Percentiles rank a stretch among this genome's conserved stretches.
phyloP scores from a whole-genome alignment of 2,113 vertebrate species.

The Strix aluco region DNA sequence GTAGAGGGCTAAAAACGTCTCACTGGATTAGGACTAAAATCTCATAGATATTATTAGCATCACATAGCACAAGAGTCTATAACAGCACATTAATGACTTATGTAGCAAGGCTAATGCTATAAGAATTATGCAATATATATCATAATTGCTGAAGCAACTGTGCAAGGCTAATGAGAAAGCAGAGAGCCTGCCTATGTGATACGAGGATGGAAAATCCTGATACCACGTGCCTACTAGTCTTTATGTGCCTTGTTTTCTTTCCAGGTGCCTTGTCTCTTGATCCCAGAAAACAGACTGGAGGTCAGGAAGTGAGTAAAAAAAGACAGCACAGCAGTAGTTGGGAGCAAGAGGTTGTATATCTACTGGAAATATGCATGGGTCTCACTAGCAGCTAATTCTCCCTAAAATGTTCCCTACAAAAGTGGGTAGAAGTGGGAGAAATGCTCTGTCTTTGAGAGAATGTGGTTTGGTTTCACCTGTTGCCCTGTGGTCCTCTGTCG shows the following conservation, averaged over 20 bases:
- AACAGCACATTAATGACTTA: constrained; percentile 32
- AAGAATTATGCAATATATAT: constrained; percentile 5
- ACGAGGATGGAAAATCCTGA: neutral
- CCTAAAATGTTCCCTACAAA: neutral
- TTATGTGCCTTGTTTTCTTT: neutral
- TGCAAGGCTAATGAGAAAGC: neutral
- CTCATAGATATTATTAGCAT: constrained; percentile 13
- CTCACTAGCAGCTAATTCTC: neutral
- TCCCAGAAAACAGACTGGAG: neutral
- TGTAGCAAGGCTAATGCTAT: constrained; percentile 12
- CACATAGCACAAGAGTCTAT: neutral
- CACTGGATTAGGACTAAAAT: constrained; percentile 3
- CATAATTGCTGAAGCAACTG: constrained; percentile 6
- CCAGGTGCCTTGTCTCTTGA: neutral
- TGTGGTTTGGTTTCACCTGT: neutral
- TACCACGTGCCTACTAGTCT: neutral
- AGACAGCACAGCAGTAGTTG: neutral
- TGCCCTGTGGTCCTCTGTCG: neutral
- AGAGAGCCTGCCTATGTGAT: neutral
- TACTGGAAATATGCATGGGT: neutral
- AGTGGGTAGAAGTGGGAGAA: neutral
- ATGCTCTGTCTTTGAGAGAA: neutral
- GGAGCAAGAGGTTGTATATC: neutral
- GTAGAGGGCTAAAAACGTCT: neutral
- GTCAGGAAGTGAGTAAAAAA: neutral